These are phyloP conservation scores for Aleiodes testaceus DNA, from an alignment of 2,888 invertebrate species.

Conservation along the genomic window DNA sequence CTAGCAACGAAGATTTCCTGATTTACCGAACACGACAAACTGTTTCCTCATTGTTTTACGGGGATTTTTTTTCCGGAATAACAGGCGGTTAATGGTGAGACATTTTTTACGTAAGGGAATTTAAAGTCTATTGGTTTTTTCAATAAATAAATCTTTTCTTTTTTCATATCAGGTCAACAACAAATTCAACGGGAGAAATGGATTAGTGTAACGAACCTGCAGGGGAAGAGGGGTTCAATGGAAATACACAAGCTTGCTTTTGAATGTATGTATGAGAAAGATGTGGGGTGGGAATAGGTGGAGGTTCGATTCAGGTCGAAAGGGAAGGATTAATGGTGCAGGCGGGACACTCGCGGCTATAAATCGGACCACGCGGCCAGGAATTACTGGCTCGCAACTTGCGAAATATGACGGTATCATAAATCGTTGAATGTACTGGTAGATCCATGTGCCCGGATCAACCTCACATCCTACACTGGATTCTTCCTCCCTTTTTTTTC, in stretches of 20 bases:
- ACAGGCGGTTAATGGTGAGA: slow-evolving; percentile 4
- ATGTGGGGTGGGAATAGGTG: slow-evolving; percentile 57
- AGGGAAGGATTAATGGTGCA: slow-evolving; percentile 73
- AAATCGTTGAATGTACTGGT: slow-evolving; percentile 70
- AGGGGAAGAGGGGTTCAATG: background rate
- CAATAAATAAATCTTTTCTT: too few species aligned
- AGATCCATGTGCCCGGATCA: slow-evolving; percentile 36
- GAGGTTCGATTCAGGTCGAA: slow-evolving; percentile 70
- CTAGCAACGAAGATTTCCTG: slow-evolving; percentile 43
- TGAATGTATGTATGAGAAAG: slow-evolving; percentile 41
- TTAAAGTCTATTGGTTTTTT: too few species aligned
- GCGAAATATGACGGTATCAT: slow-evolving; percentile 78
- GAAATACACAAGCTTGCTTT: slow-evolving; percentile 6
- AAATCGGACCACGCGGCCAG: slow-evolving; percentile 75
- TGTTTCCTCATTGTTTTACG: slow-evolving; percentile 11
- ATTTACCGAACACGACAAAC: slow-evolving; percentile 3
- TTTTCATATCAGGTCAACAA: background rate
- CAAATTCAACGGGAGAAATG: slow-evolving; percentile 16
- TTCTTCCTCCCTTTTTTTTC: background rate
- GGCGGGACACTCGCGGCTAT: slow-evolving; percentile 75
- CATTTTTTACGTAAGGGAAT: too few species aligned
- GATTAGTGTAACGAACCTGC: slow-evolving; percentile 38
- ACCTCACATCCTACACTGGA: background rate
- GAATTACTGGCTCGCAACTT: slow-evolving; percentile 78
- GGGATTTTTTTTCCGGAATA: background rate